Evolutionary conservation across 2,888 invertebrate genomes (phyloP).

Genomic region (Diarsia brunnea): DNA sequence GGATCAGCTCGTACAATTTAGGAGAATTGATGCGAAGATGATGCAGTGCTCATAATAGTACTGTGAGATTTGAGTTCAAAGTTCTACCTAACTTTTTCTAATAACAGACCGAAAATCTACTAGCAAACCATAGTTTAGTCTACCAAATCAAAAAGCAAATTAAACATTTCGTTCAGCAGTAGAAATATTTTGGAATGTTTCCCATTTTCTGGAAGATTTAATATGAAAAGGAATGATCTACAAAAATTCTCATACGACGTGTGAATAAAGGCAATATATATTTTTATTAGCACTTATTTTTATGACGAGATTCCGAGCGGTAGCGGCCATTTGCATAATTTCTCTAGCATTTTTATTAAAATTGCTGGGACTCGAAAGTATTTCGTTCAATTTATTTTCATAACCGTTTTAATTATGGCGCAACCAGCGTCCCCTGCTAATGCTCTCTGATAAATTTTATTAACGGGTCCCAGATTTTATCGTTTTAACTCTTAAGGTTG

Average conservation of each 20-base stretch:
- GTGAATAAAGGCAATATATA: constrained; percentile 52
- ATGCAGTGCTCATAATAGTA: background rate
- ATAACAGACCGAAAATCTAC: background rate
- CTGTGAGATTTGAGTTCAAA: background rate
- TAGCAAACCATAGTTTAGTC: background rate
- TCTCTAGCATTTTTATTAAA: constrained; percentile 56
- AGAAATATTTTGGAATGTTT: constrained; percentile 8
- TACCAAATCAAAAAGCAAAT: background rate
- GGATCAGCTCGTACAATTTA: background rate
- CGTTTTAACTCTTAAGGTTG: background rate
- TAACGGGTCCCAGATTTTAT: background rate
- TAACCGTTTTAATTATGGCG: constrained; percentile 45
- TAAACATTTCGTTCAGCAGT: background rate
- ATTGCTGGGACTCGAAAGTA: constrained; percentile 41
- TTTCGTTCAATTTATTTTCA: constrained; percentile 54
- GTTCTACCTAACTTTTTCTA: background rate
- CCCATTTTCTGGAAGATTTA: constrained; percentile 5
- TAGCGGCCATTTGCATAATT: constrained; percentile 57
- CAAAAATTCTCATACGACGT: constrained; percentile 30
- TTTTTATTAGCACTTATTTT: constrained; percentile 60
- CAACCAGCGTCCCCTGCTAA: constrained; percentile 15
- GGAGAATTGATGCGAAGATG: background rate
- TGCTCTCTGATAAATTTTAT: constrained; percentile 16
- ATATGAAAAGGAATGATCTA: constrained; percentile 28
- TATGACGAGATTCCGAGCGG: constrained; percentile 52